Evolutionary conservation across 2,113 vertebrate genomes (phyloP).

Genomic region (Datnioides undecimradiatus): DNA sequence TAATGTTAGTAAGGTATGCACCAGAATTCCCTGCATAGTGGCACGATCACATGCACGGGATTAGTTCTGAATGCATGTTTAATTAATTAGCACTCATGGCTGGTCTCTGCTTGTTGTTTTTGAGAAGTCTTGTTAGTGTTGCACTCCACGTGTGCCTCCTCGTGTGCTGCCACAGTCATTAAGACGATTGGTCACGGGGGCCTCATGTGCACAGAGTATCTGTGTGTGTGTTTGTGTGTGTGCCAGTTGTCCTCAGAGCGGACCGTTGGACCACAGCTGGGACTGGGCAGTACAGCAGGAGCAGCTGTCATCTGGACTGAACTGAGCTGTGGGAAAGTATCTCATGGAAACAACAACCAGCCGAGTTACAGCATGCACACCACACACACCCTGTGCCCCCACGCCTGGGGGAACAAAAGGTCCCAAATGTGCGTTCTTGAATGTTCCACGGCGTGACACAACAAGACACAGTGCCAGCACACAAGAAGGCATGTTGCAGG

Average conservation of each 20-base stretch:
- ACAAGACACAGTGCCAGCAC: no score
- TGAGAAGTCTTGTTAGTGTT: neutral
- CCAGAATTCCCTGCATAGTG: no score
- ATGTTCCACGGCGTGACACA: no score
- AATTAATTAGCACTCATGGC: no score
- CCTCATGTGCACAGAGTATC: slow-evolving; percentile 24
- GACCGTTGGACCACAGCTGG: slow-evolving; percentile 71
- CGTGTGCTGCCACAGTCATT: slow-evolving; percentile 17
- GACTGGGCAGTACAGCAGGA: slow-evolving; percentile 36
- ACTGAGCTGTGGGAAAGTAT: slow-evolving; percentile 48
- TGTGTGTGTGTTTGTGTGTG: slow-evolving; percentile 29
- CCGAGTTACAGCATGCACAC: slow-evolving; percentile 1
- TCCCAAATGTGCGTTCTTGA: neutral
- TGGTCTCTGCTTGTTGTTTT: no score
- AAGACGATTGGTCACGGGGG: slow-evolving; percentile 51
- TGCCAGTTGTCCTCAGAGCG: slow-evolving; percentile 46
- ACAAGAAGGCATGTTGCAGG: no score
- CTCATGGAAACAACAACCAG: slow-evolving; percentile 10
- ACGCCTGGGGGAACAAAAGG: no score
- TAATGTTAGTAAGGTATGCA: no score
- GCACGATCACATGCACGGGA: neutral
- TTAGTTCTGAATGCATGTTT: neutral
- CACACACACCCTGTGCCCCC: no score
- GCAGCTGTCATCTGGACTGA: slow-evolving; percentile 63
- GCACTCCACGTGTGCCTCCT: slow-evolving; percentile 17